A percentile compares a stretch with the other conserved stretches of the same genome.
Evolutionary conservation across 2,888 invertebrate genomes (phyloP).

Genomic region (Hecatera dysodea): DNA sequence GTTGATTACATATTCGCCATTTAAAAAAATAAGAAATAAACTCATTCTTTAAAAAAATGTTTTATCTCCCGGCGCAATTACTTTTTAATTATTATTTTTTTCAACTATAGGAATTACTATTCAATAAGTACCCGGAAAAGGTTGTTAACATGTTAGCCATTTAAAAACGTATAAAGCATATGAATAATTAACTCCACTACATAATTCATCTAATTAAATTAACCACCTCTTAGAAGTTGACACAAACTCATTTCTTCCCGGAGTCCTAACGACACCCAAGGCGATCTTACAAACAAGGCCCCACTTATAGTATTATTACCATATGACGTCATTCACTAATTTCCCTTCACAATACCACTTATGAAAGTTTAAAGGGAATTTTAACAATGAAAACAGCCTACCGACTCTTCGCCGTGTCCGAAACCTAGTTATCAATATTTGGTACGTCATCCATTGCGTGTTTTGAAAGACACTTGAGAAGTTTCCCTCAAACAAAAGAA

Average conservation of each 20-base stretch:
- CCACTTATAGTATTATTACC: constrained; percentile 23
- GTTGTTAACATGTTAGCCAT: neutral
- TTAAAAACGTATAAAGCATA: neutral
- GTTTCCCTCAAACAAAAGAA: neutral
- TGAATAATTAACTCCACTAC: neutral
- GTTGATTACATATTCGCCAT: too few species aligned
- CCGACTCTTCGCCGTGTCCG: neutral
- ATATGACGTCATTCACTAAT: constrained; percentile 52
- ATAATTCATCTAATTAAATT: neutral
- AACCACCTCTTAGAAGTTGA: constrained; percentile 2
- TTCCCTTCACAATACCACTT: constrained; percentile 53
- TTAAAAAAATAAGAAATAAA: too few species aligned
- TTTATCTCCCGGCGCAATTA: too few species aligned
- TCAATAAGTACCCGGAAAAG: too few species aligned
- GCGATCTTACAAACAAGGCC: constrained; percentile 21
- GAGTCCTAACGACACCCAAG: constrained; percentile 8
- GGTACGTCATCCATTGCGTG: constrained; percentile 20
- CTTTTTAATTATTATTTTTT: too few species aligned
- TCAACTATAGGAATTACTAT: too few species aligned
- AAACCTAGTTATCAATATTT: neutral
- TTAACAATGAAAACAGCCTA: constrained; percentile 45
- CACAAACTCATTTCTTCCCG: constrained; percentile 11
- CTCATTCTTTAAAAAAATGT: too few species aligned
- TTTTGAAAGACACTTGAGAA: too few species aligned
- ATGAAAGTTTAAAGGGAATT: constrained; percentile 57